Evolutionary conservation across 2,113 vertebrate genomes (phyloP), one percentile per base, ranked within the genome.

Genomic region (Desmodus rotundus): DNA sequence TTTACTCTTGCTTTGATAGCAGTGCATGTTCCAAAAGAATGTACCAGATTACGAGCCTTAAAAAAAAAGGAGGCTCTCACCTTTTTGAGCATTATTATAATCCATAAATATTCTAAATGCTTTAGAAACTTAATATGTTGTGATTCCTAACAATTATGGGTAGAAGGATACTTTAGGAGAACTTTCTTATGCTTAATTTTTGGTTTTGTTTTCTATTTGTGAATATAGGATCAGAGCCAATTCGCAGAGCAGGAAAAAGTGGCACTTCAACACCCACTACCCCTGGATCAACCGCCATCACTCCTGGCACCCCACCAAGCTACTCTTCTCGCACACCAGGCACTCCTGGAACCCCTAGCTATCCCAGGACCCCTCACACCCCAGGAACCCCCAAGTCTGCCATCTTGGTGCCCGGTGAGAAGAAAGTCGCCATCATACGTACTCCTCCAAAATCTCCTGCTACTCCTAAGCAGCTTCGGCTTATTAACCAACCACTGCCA

Each of bases 371-470:
- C 43, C 99, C 99, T 0, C 99, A 99, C 88, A 99, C 99, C 83
- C 99, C 99, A n/a, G 99, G 99, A 61, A 99, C 99, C 0, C 99
- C 99, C 87, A 99, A 99, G 97, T 99, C 99, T 97, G 99, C 99
- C 97, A 99, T 99, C 97, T 97, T 99, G 97, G 98, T 99, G 92
- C 99, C 99, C 96, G 99, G 99, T 97, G 99, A 99, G 98, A 99
- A 99, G 98, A 99, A 99, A 98, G 99, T 99, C n/a, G 99, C 99
- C 17, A 99, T 99, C 97, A 99, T 99, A 89, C 99, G 99, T 65
- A 99, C 99, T 43, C 99, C 99, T 90, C 99, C 99, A 43, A 99
- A 99, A 98, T 99, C 99, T 19, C 99, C 99, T 1, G 99, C 99
- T 20, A 98, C 98, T 90, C 99, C 99, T 1, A 99, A 99, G 97